A percentile compares a stretch with the other conserved stretches of the same genome.
Conservation (phyloP, 2,888 invertebrate species). For the Lasius platythorax region DNA sequence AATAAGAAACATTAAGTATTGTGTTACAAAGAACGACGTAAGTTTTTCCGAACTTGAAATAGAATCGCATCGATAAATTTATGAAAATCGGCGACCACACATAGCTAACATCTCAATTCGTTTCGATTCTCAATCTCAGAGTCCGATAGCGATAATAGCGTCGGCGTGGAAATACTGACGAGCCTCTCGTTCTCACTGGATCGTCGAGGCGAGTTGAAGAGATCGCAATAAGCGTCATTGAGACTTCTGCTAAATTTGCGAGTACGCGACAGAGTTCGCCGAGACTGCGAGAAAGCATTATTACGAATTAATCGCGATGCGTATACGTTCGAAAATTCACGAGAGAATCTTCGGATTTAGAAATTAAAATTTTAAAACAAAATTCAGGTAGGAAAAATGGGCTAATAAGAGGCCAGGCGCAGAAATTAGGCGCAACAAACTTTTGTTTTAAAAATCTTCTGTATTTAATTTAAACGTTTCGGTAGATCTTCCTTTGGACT, state of each 20-base stretch:
- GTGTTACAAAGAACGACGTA: background rate
- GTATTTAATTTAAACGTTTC: too few species aligned
- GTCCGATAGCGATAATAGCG: constrained; percentile 74
- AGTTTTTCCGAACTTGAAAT: background rate
- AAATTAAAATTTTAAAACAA: background rate
- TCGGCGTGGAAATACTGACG: constrained; percentile 72
- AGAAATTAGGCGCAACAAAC: too few species aligned
- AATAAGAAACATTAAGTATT: background rate
- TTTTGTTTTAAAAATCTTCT: too few species aligned
- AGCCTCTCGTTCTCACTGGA: constrained; percentile 69
- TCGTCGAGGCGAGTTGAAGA: constrained; percentile 15
- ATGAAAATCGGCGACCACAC: background rate
- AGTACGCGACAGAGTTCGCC: background rate
- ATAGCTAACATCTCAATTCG: background rate
- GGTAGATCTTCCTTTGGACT: too few species aligned
- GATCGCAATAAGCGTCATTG: constrained; percentile 7
- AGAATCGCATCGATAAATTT: background rate
- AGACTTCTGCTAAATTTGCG: constrained; percentile 16
- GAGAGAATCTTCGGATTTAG: background rate
- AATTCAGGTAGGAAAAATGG: too few species aligned
- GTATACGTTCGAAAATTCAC: background rate
- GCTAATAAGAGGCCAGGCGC: too few species aligned
- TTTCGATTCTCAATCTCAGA: constrained; percentile 64
- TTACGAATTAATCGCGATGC: background rate
- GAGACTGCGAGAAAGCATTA: constrained; percentile 4